A percentile compares a stretch with the other conserved stretches of the same genome.
phyloP scores from a whole-genome alignment of 2,888 invertebrate genomes.

The Parapristionchus giblindavisi region DNA sequence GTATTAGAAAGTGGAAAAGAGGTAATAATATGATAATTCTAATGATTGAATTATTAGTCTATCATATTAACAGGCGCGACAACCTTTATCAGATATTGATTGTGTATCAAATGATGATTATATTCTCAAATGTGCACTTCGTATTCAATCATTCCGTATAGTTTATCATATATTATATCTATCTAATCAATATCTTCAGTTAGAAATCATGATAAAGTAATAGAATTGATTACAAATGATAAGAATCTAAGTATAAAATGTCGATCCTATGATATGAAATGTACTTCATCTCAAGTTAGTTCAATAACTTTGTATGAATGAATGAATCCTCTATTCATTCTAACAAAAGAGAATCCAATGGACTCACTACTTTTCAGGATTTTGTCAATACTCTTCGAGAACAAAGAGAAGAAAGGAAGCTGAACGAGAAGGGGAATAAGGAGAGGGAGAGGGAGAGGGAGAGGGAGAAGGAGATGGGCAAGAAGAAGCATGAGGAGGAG shows the following conservation, averaged over 20 bases:
- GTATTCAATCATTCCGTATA: background rate
- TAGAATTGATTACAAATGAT: slow-evolving; percentile 18
- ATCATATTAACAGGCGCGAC: background rate
- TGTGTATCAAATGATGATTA: background rate
- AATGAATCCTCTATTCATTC: no score
- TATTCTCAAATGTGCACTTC: slow-evolving; percentile 30
- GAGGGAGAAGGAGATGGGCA: background rate
- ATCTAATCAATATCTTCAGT: background rate
- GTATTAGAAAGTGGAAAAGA: slow-evolving; percentile 18
- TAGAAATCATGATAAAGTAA: background rate
- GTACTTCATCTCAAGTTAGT: no score
- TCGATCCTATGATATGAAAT: background rate
- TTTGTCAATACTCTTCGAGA: background rate
- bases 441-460: background rate
- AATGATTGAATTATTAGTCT: background rate
- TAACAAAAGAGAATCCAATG: no score
- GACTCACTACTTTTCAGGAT: background rate
- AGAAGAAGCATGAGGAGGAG: background rate
- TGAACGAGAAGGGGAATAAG: background rate
- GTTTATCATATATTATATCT: background rate
- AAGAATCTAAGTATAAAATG: background rate
- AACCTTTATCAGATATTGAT: background rate
- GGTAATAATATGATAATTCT: no score
- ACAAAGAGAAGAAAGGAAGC: background rate
- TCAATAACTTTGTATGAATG: no score